Evolutionary conservation across 2,797 vertebrate genomes (phyloP).

Genomic region (Microctenopoma stevenorrisi): DNA sequence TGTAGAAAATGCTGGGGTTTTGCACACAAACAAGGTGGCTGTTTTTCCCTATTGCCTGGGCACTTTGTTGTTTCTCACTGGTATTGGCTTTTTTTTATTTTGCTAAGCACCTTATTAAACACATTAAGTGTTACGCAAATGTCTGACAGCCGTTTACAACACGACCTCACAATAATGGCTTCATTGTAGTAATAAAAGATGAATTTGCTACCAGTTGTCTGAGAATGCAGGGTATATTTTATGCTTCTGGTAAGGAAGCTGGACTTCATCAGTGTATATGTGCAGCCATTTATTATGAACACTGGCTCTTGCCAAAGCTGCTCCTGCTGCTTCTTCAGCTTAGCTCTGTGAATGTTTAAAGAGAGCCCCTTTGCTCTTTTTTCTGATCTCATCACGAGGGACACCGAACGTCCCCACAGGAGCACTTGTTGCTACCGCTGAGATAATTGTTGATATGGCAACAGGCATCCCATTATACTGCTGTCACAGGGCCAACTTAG

Average conservation of each 20-base stretch:
- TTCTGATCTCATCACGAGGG: constrained; percentile 62
- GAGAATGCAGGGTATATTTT: constrained; percentile 22
- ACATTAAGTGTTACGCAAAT: constrained; percentile 44
- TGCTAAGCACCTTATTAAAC: constrained; percentile 58
- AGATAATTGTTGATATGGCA: constrained; percentile 76
- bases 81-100: constrained; percentile 26
- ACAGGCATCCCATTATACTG: constrained; percentile 69
- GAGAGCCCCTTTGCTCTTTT: constrained; percentile 44
- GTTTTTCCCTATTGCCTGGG: constrained; percentile 40
- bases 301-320: constrained; percentile 7
- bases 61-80: constrained; percentile 28
- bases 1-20: constrained; percentile 37
- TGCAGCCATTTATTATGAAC: constrained; percentile 1
- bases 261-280: constrained; percentile 2
- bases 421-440: constrained; percentile 71
- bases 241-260: constrained; percentile 3
- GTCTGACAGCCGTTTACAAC: constrained; percentile 45
- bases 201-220: constrained; percentile 25
- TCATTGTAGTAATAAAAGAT: constrained; percentile 24
- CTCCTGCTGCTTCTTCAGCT: constrained; percentile 29
- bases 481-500: constrained; percentile 68
- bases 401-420: constrained; percentile 58
- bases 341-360: constrained; percentile 65
- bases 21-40: constrained; percentile 25
- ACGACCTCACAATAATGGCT: constrained; percentile 35